phyloP scores from a whole-genome alignment of 2,888 invertebrate species.

The Carabus problematicus region DNA sequence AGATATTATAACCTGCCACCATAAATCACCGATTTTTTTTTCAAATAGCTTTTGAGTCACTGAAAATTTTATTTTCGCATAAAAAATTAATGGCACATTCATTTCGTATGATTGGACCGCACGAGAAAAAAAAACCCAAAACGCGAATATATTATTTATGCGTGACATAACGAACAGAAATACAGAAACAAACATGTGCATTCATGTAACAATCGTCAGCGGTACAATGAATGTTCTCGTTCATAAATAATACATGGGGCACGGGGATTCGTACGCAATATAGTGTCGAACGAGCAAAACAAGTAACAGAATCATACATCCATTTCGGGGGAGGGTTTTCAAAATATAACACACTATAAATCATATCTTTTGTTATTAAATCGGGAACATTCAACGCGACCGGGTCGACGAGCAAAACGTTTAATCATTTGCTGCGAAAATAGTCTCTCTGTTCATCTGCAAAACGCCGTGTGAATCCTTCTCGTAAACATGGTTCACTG shows the following conservation, averaged over 20 bases:
- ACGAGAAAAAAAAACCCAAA: too few species aligned
- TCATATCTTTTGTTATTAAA: constrained; percentile 40
- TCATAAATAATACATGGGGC: constrained; percentile 26
- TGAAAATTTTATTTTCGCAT: too few species aligned
- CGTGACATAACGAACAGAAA: too few species aligned
- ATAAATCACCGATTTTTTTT: too few species aligned
- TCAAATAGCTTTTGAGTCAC: too few species aligned
- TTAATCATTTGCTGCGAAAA: constrained; percentile 36
- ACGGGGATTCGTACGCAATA: constrained; percentile 6
- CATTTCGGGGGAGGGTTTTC: constrained; percentile 20
- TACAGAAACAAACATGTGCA: not conserved
- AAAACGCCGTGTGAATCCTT: not conserved
- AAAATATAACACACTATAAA: constrained; percentile 38
- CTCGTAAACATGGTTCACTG: too few species aligned
- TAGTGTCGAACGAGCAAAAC: not conserved
- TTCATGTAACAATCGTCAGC: constrained; percentile 7
- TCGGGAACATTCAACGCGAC: constrained; percentile 26
- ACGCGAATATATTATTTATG: too few species aligned
- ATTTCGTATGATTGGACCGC: too few species aligned
- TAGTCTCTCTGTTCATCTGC: not conserved
- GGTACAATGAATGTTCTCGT: not conserved
- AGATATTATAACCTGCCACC: too few species aligned
- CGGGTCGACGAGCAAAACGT: constrained; percentile 14
- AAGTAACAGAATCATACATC: constrained; percentile 25
- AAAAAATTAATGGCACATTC: too few species aligned